Base-by-base conservation (phyloP, 2,888 invertebrate genomes). In the Aporophyla lueneburgensis region DNA sequence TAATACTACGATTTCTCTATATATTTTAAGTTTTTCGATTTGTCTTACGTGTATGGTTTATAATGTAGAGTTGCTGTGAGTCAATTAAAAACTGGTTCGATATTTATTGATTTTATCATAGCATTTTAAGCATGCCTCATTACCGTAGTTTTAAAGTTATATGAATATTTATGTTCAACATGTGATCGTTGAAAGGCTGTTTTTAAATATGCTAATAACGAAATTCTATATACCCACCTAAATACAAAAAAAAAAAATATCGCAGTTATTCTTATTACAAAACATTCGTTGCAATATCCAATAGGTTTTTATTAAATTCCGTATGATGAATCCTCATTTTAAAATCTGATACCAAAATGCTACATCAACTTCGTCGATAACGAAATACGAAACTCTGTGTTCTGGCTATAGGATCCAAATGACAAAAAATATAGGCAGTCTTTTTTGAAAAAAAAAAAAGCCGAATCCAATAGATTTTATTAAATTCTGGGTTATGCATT, bases 401-500 rank as follows among this genome's bases (percentile, higher is more conserved):
- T 24, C 33, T 33, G 33, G 33, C 33, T 33, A 33, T 33, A 33
- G 33, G 0, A n/a, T 3, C 5, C 16, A 33, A 12, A 61, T 21
- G 5, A 33, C 0, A 69, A 59, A 65, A 51, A 27, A 53, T 5
- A 54, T 12, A 5, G 5, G 33, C 3, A 33, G n/a, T 21, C 21
- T 21, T 53, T 53, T 53, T 53, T 33, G 33, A 33, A 33, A 33
- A 33, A 33, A n/a, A 6, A 19, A 79, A 74, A 58, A 53, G 1
- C 3, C 0, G 16, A 16, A 27, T 56, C 21, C 27, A 51, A 58
- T 66, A n/a, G 14, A 27, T 58, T 75, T 75, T 58, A 75, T 75
- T 27, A 21, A 14, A 65, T 80, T 65, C 76, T 49, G 46, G 46
- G 46, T 6, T 24, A 65, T 49, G 4, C 77, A 78, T 74, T 80